Evolutionary conservation across 2,113 vertebrate species (phyloP), one percentile per base, ranked within the genome.

Genomic region (Phalacrocorax carbo): DNA sequence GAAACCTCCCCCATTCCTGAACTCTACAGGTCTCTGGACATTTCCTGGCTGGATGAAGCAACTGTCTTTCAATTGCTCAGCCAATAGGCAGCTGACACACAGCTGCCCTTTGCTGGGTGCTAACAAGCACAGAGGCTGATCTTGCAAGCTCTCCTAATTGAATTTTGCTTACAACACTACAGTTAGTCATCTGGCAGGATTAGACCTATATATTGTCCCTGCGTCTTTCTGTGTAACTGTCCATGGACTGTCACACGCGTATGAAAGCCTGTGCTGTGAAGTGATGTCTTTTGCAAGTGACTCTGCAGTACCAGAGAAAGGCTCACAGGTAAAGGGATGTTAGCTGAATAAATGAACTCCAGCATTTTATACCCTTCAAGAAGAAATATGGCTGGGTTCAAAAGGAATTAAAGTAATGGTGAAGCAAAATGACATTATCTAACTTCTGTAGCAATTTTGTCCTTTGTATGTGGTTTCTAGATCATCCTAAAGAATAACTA

Each of bases 111-210:
- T 68, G 61, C 86, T 83, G 88, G 64, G 54, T 92, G 71, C n/a
- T 95, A 90, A 97, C 72, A 84, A 95, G 94, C 69, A 62, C 60
- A 30, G 42, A 73, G 64, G 42, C 64, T 17, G 38, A 71, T 84
- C 82, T 73, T 84, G 72, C 82, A 81, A 81, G 64, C 68, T 94
- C 60, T 81, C 52, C 72, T 93, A 68, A 92, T 29, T 78, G 75
- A 92, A 83, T 96, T 94, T 88, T 88, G 44, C 72, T 77, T 86
- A 29, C 58, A 93, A 11, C 54, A 88, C 46, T 86, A 11, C 93
- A 46, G 34, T 65, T 44, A 80, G 36, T 58, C 55, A 55, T 57
- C 78, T 73, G 58, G 27, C 29, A 44, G 71, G 34, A 72, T 15
- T 27, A 94, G 82, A 75, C 26, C 68, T 58, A 19, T 62, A 94